Percentiles rank a stretch among this genome's conserved stretches.
These are phyloP conservation scores for Mola mola DNA, from an alignment of 2,113 vertebrate species.

Conservation along the genomic window DNA sequence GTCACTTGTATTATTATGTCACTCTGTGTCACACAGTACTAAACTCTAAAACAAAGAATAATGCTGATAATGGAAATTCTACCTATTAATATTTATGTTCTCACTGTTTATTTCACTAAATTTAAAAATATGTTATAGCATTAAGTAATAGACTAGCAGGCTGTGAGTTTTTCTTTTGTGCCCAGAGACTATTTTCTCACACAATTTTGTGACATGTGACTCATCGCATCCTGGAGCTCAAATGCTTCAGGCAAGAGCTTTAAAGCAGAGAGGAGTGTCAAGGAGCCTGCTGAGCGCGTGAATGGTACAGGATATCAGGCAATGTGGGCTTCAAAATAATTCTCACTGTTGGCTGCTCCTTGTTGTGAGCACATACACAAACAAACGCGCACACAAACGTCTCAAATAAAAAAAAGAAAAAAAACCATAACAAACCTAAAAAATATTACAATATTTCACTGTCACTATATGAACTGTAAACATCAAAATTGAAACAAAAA, in stretches of 20 bases:
- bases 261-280: conserved; percentile 28
- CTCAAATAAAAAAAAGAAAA: too few relatives aligned
- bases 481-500: too few relatives aligned
- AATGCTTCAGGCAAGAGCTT: background rate
- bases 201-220: conserved; percentile 28
- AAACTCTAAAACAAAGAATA: background rate
- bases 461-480: too few relatives aligned
- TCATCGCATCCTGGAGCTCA: conserved; percentile 49
- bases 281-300: background rate
- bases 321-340: conserved; percentile 23
- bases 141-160: background rate
- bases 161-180: background rate
- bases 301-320: background rate
- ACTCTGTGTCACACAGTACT: background rate
- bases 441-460: too few relatives aligned
- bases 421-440: too few relatives aligned
- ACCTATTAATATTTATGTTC: background rate
- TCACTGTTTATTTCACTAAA: background rate
- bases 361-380: too few relatives aligned
- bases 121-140: background rate
- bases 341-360: too few relatives aligned
- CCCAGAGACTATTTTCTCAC: background rate
- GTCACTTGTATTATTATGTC: background rate
- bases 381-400: too few relatives aligned
- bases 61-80: background rate